Conservation (phyloP, 2,888 invertebrate species). For the Oxyteleia sp. region DNA sequence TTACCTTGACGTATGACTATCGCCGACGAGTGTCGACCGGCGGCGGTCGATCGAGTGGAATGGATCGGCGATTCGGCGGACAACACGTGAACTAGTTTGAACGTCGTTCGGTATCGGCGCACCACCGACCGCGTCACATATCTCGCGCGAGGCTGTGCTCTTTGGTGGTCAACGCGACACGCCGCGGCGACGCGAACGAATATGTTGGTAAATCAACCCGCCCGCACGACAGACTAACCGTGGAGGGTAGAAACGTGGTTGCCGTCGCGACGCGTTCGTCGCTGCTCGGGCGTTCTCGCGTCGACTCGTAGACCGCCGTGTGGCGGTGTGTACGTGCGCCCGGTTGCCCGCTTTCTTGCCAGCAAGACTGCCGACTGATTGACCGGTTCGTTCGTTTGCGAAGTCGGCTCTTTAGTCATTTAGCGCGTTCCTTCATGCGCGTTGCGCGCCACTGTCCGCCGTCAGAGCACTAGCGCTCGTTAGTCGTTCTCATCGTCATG, state of each 20-base stretch:
- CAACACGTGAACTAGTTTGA: slow-evolving; percentile 47
- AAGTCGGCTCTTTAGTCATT: slow-evolving; percentile 48
- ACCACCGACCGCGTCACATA: slow-evolving; percentile 67
- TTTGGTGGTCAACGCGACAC: slow-evolving; percentile 75
- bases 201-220: slow-evolving; percentile 82
- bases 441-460: slow-evolving; percentile 28
- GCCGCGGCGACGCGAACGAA: slow-evolving; percentile 73
- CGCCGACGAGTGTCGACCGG: slow-evolving; percentile 52
- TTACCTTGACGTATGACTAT: slow-evolving; percentile 44
- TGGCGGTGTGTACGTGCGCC: slow-evolving; percentile 34
- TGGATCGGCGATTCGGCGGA: slow-evolving; percentile 55
- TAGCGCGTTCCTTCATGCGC: slow-evolving; percentile 55
- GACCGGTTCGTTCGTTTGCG: slow-evolving; percentile 43
- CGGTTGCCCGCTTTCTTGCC: slow-evolving; percentile 59
- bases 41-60: slow-evolving; percentile 51
- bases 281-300: slow-evolving; percentile 76
- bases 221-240: slow-evolving; percentile 81
- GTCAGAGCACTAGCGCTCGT: slow-evolving; percentile 36
- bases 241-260: slow-evolving; percentile 84
- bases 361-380: slow-evolving; percentile 59
- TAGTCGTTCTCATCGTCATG: slow-evolving; percentile 79
- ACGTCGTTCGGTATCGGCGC: slow-evolving; percentile 34
- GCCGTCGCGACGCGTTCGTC: slow-evolving; percentile 82
- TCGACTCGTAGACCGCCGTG: slow-evolving; percentile 70
- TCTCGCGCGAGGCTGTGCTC: slow-evolving; percentile 51